A percentile compares a stretch with the other conserved stretches of the same genome.
Conservation (phyloP, 2,888 invertebrate genomes). For the Lycocerus yunnanus region DNA sequence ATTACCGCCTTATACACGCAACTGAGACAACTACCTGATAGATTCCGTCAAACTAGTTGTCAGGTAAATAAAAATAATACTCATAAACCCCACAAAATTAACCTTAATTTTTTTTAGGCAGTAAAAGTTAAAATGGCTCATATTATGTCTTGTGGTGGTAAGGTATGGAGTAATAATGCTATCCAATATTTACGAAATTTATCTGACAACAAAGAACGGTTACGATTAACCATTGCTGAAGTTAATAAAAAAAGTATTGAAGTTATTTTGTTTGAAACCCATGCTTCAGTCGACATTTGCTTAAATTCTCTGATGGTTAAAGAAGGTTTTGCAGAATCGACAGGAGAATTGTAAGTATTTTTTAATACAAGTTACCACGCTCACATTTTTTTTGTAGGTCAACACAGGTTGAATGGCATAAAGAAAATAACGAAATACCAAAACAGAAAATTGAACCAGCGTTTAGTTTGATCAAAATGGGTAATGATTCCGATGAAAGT, state of each 20-base stretch:
- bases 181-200: conserved; percentile 51
- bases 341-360: conserved; percentile 57
- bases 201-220: conserved; percentile 44
- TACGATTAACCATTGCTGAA: conserved; percentile 53
- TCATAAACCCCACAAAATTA: neutral
- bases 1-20: conserved; percentile 58
- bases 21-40: conserved; percentile 58
- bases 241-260: conserved; percentile 48
- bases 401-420: conserved; percentile 55
- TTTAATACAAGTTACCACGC: neutral
- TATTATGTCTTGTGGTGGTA: conserved; percentile 53
- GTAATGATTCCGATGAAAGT: conserved; percentile 26
- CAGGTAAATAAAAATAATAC: conserved; percentile 38
- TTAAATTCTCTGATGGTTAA: conserved; percentile 61
- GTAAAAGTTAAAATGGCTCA: conserved; percentile 54
- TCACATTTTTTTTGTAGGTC: conserved; percentile 39
- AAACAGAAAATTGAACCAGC: conserved; percentile 30
- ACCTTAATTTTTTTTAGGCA: conserved; percentile 45
- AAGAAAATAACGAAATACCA: conserved; percentile 36
- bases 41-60: conserved; percentile 43
- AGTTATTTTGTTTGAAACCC: conserved; percentile 50
- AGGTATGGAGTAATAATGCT: conserved; percentile 51
- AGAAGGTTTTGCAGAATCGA: conserved; percentile 57
- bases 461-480: conserved; percentile 30
- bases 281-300: conserved; percentile 52